Conservation (phyloP, 1,140 invertebrate genomes). For the Penaeus indicus region DNA sequence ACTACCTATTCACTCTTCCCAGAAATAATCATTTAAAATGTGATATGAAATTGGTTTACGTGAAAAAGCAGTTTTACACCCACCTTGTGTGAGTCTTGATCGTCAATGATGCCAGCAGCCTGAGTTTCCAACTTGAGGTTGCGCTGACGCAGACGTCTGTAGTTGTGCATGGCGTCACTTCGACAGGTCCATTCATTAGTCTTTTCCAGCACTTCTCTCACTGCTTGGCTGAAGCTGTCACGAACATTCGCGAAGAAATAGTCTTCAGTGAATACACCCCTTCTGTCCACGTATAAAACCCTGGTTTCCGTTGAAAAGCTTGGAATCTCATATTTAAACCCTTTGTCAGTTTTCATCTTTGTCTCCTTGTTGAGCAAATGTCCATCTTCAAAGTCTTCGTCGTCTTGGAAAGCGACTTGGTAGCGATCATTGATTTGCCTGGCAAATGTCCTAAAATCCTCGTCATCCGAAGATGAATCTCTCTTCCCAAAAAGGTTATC, state of each 20-base stretch:
- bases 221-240: conserved; percentile 18
- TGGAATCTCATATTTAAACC: too few relatives aligned
- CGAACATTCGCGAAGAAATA: conserved; percentile 13
- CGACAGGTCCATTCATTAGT: background rate
- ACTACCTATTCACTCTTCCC: too few relatives aligned
- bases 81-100: conserved; percentile 34
- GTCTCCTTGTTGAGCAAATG: too few relatives aligned
- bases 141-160: conserved; percentile 35
- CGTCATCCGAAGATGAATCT: too few relatives aligned
- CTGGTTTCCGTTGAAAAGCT: background rate
- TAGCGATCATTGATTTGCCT: too few relatives aligned
- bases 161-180: conserved; percentile 24
- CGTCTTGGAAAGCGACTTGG: too few relatives aligned
- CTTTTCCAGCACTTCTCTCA: conserved; percentile 34
- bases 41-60: too few relatives aligned
- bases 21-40: too few relatives aligned
- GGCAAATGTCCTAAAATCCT: too few relatives aligned
- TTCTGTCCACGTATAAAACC: conserved; percentile 10
- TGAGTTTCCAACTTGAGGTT: conserved; percentile 53
- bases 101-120: conserved; percentile 32
- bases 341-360: too few relatives aligned
- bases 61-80: background rate
- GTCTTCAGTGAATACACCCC: conserved; percentile 12
- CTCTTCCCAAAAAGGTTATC: too few relatives aligned
- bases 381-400: too few relatives aligned